These are phyloP conservation scores for Lamellibrachia luymesi DNA, from an alignment of 1,140 invertebrate genomes.

Conservation along the genomic window DNA sequence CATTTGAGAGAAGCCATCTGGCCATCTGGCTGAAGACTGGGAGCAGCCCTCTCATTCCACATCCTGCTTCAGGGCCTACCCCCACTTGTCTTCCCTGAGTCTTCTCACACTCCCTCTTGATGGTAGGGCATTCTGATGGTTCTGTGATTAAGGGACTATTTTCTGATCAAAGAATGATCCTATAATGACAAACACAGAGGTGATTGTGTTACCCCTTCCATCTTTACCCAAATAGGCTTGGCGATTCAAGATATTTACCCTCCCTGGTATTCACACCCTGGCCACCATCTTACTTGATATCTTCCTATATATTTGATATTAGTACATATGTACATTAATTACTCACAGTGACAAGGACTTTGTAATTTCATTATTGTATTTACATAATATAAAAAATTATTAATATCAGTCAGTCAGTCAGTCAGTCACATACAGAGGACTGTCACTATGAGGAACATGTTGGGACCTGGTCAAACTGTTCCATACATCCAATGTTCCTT, in stretches of 20 bases:
- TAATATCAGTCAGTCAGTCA: too few species aligned
- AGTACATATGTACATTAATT: too few species aligned
- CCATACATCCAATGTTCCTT: too few species aligned
- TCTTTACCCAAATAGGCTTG: background rate
- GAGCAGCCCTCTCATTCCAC: background rate
- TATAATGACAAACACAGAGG: background rate
- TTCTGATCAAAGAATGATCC: background rate
- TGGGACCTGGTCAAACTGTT: too few species aligned
- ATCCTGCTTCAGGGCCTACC: background rate
- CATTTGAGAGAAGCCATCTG: background rate
- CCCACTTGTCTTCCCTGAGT: background rate
- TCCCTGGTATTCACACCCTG: too few species aligned
- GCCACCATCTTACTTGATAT: too few species aligned
- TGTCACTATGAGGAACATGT: too few species aligned
- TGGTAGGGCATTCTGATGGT: background rate
- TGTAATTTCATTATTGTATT: too few species aligned
- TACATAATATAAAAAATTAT: too few species aligned
- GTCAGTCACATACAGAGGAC: too few species aligned
- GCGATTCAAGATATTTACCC: background rate
- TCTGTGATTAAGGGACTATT: background rate
- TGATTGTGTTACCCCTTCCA: background rate
- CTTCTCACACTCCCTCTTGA: background rate
- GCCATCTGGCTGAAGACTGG: background rate
- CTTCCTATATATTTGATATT: too few species aligned
- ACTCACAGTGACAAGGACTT: too few species aligned